Evolutionary conservation across 53 echinoderm and acorn worm genomes (phyloP).

Genomic region (Apostichopus leukothele): DNA sequence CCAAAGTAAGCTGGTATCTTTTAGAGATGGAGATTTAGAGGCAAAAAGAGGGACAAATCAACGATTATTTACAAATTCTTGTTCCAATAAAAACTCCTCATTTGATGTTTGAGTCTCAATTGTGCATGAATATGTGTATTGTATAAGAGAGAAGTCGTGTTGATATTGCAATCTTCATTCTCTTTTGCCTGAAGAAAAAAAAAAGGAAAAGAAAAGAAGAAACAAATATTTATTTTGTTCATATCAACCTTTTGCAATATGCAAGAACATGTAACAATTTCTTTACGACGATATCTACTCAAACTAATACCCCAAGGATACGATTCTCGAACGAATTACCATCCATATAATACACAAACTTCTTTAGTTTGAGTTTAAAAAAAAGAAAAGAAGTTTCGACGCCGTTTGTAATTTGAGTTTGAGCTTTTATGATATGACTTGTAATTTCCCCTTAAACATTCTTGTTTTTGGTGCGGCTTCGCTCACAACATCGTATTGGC

Average conservation of each 20-base stretch:
- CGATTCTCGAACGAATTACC: not conserved
- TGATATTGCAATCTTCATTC: not conserved
- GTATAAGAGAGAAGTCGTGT: not conserved
- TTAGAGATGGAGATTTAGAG: too few relatives aligned
- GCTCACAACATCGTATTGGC: not conserved
- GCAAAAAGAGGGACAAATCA: too few relatives aligned
- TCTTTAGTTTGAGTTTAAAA: not conserved
- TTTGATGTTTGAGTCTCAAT: too few relatives aligned
- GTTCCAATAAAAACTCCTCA: too few relatives aligned
- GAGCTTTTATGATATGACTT: conserved; percentile 11
- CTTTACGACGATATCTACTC: not conserved
- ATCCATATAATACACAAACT: not conserved
- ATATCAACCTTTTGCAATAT: not conserved
- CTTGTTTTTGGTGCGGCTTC: not conserved
- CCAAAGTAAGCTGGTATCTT: too few relatives aligned
- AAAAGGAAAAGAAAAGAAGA: not conserved
- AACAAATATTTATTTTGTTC: not conserved
- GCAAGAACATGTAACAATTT: not conserved
- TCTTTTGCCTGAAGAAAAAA: not conserved
- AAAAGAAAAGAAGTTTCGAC: not conserved
- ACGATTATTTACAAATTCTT: too few relatives aligned
- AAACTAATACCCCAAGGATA: not conserved
- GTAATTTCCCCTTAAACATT: not conserved
- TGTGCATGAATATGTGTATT: not conserved
- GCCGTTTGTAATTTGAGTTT: conserved; percentile 8